Base-by-base conservation (phyloP, 2,888 invertebrate genomes). In the Phyto melanocephala region DNA sequence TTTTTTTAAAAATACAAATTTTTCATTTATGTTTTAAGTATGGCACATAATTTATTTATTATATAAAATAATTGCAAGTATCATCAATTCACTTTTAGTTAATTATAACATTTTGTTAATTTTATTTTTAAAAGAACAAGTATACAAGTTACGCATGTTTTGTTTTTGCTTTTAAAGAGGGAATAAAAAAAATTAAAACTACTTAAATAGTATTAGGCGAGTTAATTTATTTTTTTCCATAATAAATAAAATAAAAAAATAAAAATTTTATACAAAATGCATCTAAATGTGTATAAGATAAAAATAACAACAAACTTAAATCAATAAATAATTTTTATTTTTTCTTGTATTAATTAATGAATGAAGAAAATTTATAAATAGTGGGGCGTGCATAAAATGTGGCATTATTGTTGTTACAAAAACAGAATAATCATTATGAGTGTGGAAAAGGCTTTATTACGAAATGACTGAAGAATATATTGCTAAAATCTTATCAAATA, bases 31-130 rank as follows among this genome's bases (percentile, higher is more conserved):
- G 13, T 65, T 63, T 75, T 79, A 71, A 71, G 60, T 82, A 82
- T 82, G 82, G 82, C 82, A 82, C 82, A 76, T 79, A 82, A 82
- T 82, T 75, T 75, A 67, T 82, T 75, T 76, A 76, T 70, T 70
- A 54, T 74, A 74, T 78, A 81, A 81, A 78, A 81, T 78, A 81
- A 81, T 81, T 81, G 81, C 81, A 81, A 28, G 77, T 77, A 72
- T 72, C 77, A 67, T 65, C 63, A 65, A 75, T 74, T 74, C 50
- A 70, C 58, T 76, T 76, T 52, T 65, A 72, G 40, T 72, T 70
- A 35, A 68, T 5, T 5, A 28, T 62, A 68, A 76, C 80, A 79
- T 85, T 83, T 62, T 71, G 58, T 78, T 37, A 28, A 20, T 70
- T 74, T 63, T 13, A 17, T 47, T 45, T 47, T 54, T 62, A 65